Evolutionary conservation across 92 coral and sea anemone genomes (phyloP).

Genomic region (Heteractis magnifica): DNA sequence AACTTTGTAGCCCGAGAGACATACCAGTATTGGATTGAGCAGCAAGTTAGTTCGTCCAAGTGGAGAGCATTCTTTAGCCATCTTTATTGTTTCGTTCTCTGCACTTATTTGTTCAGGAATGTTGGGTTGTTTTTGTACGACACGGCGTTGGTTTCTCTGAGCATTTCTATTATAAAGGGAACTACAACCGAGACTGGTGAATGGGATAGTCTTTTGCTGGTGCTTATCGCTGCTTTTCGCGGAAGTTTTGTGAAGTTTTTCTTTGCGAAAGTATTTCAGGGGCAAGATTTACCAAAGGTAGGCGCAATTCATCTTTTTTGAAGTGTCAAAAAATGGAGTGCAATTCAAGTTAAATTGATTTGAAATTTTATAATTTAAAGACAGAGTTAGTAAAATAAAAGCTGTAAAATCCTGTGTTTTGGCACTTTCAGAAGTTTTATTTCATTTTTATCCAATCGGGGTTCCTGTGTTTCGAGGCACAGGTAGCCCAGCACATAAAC

Average conservation of each 20-base stretch:
- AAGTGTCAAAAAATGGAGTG: too few relatives aligned
- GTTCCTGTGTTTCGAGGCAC: too few relatives aligned
- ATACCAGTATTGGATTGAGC: conserved; percentile 38
- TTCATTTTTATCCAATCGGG: too few relatives aligned
- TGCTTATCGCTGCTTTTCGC: conserved; percentile 61
- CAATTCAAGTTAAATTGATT: too few relatives aligned
- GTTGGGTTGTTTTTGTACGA: conserved; percentile 74
- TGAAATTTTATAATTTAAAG: too few relatives aligned
- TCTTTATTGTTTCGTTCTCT: conserved; percentile 36
- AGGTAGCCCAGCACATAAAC: too few relatives aligned
- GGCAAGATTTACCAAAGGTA: conserved; percentile 62
- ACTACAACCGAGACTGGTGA: conserved; percentile 1
- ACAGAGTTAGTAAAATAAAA: too few relatives aligned
- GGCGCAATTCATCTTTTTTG: not conserved
- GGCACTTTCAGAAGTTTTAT: too few relatives aligned
- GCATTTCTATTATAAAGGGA: conserved; percentile 61
- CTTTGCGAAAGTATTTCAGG: conserved; percentile 72
- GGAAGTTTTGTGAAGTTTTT: conserved; percentile 79
- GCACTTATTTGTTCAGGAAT: conserved; percentile 62
- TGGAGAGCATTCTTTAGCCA: conserved; percentile 17
- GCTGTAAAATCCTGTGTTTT: too few relatives aligned
- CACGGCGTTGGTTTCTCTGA: conserved; percentile 71
- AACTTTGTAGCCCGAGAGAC: conserved; percentile 61
- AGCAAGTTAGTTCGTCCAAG: conserved; percentile 4
- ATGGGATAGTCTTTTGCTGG: conserved; percentile 70